A percentile compares a stretch with the other conserved stretches of the same genome.
Evolutionary conservation across 2,113 vertebrate genomes (phyloP).

Genomic region (Onychorhynchus coronatus): DNA sequence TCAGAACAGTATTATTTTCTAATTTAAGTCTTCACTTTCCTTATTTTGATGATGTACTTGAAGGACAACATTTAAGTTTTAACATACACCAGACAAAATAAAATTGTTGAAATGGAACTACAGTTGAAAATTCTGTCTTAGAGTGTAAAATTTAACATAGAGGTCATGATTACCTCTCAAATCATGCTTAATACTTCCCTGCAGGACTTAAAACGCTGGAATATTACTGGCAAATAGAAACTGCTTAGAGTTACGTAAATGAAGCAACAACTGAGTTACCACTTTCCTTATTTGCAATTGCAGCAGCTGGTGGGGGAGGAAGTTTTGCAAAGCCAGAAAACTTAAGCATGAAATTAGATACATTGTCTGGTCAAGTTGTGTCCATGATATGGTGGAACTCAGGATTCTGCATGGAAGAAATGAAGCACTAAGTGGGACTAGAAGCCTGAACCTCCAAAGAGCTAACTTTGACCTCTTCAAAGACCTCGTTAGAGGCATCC

Average conservation of each 20-base stretch:
- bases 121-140: not conserved
- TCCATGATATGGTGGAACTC: not conserved
- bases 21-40: conserved; percentile 40
- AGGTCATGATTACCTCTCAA: not conserved
- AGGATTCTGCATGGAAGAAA: not conserved
- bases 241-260: not conserved
- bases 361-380: too few relatives aligned
- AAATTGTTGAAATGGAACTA: not conserved
- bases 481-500: not conserved
- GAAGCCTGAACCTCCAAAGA: not conserved
- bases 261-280: not conserved
- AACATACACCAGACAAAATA: not conserved
- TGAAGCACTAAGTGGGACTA: not conserved
- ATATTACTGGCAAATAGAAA: not conserved
- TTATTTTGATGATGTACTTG: conserved; percentile 39
- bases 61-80: conserved; percentile 6
- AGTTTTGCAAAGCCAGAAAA: not conserved
- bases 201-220: not conserved
- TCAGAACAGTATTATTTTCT: conserved; percentile 50
- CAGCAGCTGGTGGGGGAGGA: not conserved
- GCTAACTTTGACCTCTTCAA: not conserved
- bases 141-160: not conserved
- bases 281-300: not conserved
- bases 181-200: not conserved
- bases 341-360: not conserved